Evolutionary conservation across 2,888 invertebrate species (phyloP).

Genomic region (Amphimallon solstitiale): DNA sequence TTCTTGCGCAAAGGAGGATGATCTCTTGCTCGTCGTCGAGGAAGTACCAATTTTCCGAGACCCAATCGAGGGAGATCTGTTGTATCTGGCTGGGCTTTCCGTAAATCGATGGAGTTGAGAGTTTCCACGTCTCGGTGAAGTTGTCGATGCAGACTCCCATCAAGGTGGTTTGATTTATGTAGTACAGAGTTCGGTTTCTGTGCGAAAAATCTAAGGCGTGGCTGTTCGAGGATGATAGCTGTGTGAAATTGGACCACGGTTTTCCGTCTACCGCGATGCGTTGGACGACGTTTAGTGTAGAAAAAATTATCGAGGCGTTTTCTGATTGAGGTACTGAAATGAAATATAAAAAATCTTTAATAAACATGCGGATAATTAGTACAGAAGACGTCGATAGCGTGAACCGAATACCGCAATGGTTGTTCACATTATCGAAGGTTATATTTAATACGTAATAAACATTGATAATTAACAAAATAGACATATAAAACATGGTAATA

Average conservation of each 20-base stretch:
- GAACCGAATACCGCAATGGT: too few relatives aligned
- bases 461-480: too few relatives aligned
- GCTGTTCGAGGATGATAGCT: slow-evolving; percentile 60
- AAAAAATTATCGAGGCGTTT: slow-evolving; percentile 74
- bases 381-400: too few relatives aligned
- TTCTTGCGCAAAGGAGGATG: slow-evolving; percentile 75
- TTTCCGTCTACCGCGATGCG: slow-evolving; percentile 70
- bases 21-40: slow-evolving; percentile 55
- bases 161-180: slow-evolving; percentile 73
- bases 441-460: too few relatives aligned
- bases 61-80: slow-evolving; percentile 85
- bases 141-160: slow-evolving; percentile 76
- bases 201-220: slow-evolving; percentile 74
- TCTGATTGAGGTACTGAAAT: slow-evolving; percentile 71
- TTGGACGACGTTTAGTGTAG: slow-evolving; percentile 73
- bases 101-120: slow-evolving; percentile 71
- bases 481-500: too few relatives aligned
- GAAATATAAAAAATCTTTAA: slow-evolving; percentile 8
- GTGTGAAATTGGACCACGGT: slow-evolving; percentile 60
- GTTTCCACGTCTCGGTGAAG: slow-evolving; percentile 68
- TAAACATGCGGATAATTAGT: too few relatives aligned
- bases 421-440: too few relatives aligned
- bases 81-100: slow-evolving; percentile 74
- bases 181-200: slow-evolving; percentile 75
- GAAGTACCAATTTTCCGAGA: slow-evolving; percentile 81